Base-by-base conservation (phyloP, 2,113 vertebrate species). In the Callipepla squamata region DNA sequence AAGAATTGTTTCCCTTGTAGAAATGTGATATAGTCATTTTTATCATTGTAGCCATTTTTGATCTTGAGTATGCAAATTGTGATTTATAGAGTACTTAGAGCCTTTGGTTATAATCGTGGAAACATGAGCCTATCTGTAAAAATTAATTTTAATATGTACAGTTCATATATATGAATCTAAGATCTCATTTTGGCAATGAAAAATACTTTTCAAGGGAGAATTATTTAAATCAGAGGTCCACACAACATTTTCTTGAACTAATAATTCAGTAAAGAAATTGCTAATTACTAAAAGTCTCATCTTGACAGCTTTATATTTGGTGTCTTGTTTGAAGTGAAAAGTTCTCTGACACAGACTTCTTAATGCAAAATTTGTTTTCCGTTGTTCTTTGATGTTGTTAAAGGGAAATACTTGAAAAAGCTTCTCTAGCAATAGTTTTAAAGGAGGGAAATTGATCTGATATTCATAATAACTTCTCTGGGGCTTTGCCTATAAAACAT, bases 311-410 rank as follows among this genome's bases (percentile, higher is more conserved):
- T 58, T 96, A 10, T 76, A 45, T 66, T 21, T 81, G 85, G 68
- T 92, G 85, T 76, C 62, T 82, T 89, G 59, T 96, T 92, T 95
- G 91, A 94, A 90, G 63, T 75, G 55, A 94, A 93, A 89, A 83
- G 45, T 70, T 91, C 91, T 93, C 62, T 2, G 20, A 91, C 78
- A 67, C 30, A 87, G 61, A 3, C 20, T 85, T 93, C 68, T 55
- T 87, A 93, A 87, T 85, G 63, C 51, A 77, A 77, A 85, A 96
- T 82, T 91, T 55, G 53, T 93, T 95, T 94, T 79, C 70, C 19
- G 23, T 82, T 70, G 19, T 90, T 92, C 68, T 96, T 96, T 95
- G 85, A 91, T 92, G 65, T 69, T 93, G 1, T 94, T 92, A 89
- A 92, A 95, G 45, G 57, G n/a, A 70, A 88, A 89, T 23, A 42